Percentiles rank a stretch among this genome's conserved stretches.
Evolutionary conservation across 2,888 invertebrate genomes (phyloP).

Genomic region (Ecliptopera silaceata): DNA sequence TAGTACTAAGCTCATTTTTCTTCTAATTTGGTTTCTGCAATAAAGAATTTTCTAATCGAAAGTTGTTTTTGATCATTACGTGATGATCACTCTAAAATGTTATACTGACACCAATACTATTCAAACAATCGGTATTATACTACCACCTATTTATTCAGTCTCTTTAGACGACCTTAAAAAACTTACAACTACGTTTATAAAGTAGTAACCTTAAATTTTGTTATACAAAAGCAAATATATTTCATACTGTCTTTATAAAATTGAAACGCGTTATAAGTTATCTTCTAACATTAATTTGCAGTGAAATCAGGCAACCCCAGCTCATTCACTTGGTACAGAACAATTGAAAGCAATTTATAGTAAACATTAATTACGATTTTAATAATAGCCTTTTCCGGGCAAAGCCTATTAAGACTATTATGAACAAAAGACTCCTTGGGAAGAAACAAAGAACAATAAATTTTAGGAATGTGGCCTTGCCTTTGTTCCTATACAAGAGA

Average conservation of each 20-base stretch:
- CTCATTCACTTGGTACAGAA: conserved; percentile 5
- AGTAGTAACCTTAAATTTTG: no score
- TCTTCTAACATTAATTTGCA: background rate
- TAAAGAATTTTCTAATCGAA: no score
- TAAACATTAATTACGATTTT: conserved; percentile 26
- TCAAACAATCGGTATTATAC: no score
- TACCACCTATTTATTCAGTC: no score
- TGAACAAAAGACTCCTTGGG: conserved; percentile 22
- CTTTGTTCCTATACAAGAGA: conserved; percentile 31
- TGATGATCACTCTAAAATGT: no score
- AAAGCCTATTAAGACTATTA: conserved; percentile 23
- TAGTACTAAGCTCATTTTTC: no score
- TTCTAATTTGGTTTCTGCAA: no score
- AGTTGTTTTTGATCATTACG: no score
- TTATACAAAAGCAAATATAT: no score
- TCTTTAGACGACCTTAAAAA: no score
- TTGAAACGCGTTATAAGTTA: background rate
- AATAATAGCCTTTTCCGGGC: conserved; percentile 21
- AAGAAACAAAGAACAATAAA: conserved; percentile 27
- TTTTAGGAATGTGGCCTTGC: conserved; percentile 16
- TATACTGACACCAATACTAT: no score
- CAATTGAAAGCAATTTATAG: conserved; percentile 27
- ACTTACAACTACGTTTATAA: no score
- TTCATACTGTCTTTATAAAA: background rate
- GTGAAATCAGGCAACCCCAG: background rate